Evolutionary conservation across 2,888 invertebrate genomes (phyloP).

Genomic region (Cistogaster globosa): DNA sequence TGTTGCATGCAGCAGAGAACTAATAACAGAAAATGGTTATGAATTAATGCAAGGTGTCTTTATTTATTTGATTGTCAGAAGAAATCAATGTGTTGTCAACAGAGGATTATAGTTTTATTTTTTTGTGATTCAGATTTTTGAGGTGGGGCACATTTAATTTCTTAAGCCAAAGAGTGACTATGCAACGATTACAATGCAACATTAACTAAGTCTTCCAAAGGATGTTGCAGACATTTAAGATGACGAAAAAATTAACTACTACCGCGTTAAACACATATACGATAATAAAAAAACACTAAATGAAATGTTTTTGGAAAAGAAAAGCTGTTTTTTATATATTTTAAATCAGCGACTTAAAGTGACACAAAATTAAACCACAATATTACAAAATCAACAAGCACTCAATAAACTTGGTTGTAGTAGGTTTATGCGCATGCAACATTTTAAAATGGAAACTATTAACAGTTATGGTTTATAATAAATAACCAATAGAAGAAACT

Average conservation of each 20-base stretch:
- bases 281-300: too few relatives aligned
- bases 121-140: neutral
- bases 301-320: too few relatives aligned
- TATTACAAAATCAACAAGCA: slow-evolving; percentile 54
- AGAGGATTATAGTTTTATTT: slow-evolving; percentile 38
- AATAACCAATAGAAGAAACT: slow-evolving; percentile 39
- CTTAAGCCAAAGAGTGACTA: slow-evolving; percentile 44
- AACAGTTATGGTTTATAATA: slow-evolving; percentile 46
- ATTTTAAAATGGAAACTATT: slow-evolving; percentile 36
- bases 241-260: slow-evolving; percentile 19
- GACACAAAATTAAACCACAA: slow-evolving; percentile 43
- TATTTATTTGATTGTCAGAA: slow-evolving; percentile 60
- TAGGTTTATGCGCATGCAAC: neutral
- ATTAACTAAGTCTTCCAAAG: slow-evolving; percentile 7
- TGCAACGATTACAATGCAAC: neutral
- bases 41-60: slow-evolving; percentile 7
- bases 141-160: neutral
- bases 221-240: slow-evolving; percentile 10
- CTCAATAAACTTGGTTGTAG: neutral
- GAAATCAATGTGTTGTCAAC: slow-evolving; percentile 62
- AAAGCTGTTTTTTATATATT: neutral
- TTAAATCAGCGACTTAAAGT: slow-evolving; percentile 43
- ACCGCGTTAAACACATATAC: neutral
- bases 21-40: slow-evolving; percentile 3
- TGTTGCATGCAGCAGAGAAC: slow-evolving; percentile 61